Evolutionary conservation across 2,797 vertebrate genomes (phyloP).

Genomic region (Microctenopoma steveboyesi): DNA sequence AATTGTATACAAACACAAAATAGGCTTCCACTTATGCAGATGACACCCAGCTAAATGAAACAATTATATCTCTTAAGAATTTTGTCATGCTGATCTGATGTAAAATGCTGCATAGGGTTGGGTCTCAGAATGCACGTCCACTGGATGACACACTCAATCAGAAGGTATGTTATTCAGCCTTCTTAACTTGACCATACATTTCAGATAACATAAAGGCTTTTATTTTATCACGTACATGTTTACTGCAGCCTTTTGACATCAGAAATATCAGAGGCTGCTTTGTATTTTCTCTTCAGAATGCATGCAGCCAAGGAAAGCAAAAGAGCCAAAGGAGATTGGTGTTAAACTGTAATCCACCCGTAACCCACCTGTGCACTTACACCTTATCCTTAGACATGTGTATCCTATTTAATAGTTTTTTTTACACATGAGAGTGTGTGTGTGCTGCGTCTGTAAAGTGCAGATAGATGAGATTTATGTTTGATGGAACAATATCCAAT

Average conservation of each 20-base stretch:
- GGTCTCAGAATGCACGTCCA: too few relatives aligned
- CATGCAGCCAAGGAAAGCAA: conserved; percentile 14
- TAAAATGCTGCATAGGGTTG: too few relatives aligned
- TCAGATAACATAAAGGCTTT: background rate
- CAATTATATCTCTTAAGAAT: too few relatives aligned
- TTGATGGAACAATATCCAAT: conserved; percentile 53
- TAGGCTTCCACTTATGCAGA: too few relatives aligned
- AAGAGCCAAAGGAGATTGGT: conserved; percentile 17
- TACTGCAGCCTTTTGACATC: conserved; percentile 9
- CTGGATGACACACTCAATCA: too few relatives aligned
- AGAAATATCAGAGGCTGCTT: background rate
- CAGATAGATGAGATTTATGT: conserved; percentile 55
- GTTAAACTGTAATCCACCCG: conserved; percentile 1
- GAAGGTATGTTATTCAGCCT: too few relatives aligned
- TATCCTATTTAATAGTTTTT: conserved; percentile 35
- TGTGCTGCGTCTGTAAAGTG: conserved; percentile 10
- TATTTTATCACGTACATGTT: conserved; percentile 2
- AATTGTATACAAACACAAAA: too few relatives aligned
- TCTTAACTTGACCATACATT: too few relatives aligned
- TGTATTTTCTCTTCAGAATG: conserved; percentile 13
- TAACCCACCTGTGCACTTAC: conserved; percentile 11
- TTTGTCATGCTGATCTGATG: too few relatives aligned
- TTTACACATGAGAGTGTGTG: background rate
- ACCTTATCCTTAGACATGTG: conserved; percentile 39
- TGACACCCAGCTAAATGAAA: too few relatives aligned